These are phyloP conservation scores for Sandelia bainsii DNA, from an alignment of 2,797 vertebrate species.

Conservation along the genomic window DNA sequence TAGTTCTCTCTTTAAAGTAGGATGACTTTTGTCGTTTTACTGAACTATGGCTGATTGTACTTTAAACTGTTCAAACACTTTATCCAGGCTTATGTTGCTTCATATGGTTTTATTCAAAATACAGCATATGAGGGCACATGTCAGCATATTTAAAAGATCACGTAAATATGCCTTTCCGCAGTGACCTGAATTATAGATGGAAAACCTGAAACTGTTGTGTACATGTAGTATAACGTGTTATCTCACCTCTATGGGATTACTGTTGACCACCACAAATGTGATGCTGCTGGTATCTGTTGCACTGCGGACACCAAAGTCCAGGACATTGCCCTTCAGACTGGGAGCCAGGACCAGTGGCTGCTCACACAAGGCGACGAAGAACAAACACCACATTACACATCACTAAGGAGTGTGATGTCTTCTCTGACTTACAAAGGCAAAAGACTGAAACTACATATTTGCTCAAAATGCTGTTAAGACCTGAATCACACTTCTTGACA, in stretches of 20 bases:
- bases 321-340: conserved; percentile 89
- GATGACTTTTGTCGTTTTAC: neutral
- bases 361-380: conserved; percentile 30
- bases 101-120: neutral
- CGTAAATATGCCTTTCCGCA: neutral
- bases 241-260: conserved; percentile 96
- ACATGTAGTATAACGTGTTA: neutral
- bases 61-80: neutral
- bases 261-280: conserved; percentile 94
- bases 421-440: neutral
- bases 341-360: conserved; percentile 93
- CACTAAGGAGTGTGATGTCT: neutral
- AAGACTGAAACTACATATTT: neutral
- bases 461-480: too few species aligned
- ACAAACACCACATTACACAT: neutral
- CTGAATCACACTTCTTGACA: neutral
- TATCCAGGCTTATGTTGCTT: conserved; percentile 11
- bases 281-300: conserved; percentile 93
- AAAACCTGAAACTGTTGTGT: too few species aligned
- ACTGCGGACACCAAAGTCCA: conserved; percentile 96
- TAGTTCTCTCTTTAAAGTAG: neutral
- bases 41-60: neutral
- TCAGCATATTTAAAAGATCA: neutral
- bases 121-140: neutral
- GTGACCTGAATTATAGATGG: too few species aligned